Percentiles rank a stretch among this genome's conserved stretches.
Conservation (phyloP, 2,113 vertebrate genomes). For the Podiceps cristatus region DNA sequence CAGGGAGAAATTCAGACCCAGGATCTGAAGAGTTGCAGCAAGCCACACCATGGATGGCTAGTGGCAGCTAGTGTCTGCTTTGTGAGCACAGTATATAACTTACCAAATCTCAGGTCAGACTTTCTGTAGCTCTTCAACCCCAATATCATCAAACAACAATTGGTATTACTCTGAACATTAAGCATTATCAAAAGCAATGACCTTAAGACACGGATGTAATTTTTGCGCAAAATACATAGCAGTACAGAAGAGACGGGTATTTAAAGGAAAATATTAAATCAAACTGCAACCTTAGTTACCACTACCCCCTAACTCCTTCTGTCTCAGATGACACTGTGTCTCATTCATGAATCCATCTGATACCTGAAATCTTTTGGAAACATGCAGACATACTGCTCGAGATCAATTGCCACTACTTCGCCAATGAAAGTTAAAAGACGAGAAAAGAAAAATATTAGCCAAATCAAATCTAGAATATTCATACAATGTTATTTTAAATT, state of each 20-base stretch:
- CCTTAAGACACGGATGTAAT: background rate
- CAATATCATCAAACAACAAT: background rate
- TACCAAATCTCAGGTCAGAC: background rate
- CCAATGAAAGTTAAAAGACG: background rate
- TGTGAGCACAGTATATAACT: background rate
- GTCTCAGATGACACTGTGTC: background rate
- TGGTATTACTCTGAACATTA: background rate
- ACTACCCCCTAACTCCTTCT: background rate
- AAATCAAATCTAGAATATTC: background rate
- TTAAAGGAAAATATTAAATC: background rate
- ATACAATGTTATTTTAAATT: background rate
- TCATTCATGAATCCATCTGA: background rate
- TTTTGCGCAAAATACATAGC: background rate
- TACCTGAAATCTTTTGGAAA: background rate
- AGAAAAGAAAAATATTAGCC: background rate
- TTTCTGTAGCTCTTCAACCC: background rate
- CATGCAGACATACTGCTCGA: background rate
- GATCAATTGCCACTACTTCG: accelerated
- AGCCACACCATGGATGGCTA: background rate
- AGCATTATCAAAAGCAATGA: background rate
- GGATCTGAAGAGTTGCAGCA: background rate
- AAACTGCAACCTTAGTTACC: background rate
- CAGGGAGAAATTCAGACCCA: background rate
- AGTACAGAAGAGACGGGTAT: background rate
- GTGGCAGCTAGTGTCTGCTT: background rate